Base-by-base conservation (phyloP, 2,888 invertebrate species). In the Mythimna impura region DNA sequence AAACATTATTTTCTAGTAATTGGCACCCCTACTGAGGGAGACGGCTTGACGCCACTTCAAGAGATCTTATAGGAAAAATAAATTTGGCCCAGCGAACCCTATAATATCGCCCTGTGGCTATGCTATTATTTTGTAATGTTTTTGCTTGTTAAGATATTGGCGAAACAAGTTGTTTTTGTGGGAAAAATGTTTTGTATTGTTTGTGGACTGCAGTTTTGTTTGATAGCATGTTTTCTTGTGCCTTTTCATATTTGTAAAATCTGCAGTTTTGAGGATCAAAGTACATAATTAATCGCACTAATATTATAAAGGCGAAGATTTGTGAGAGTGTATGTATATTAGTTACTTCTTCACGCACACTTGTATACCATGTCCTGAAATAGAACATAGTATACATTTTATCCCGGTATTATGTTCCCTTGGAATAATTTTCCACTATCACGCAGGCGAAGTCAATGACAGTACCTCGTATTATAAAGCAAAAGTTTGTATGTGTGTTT, bases 1-100 rank as follows among this genome's bases (percentile, higher is more conserved):
- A 80, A 94, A 95, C 93, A 94, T 94, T 96, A 95, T 95, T 95
- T 94, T 89, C 87, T 92, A 90, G 93, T 95, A 96, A 96, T 96
- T 96, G 96, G 96, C 95, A 92, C 94, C 96, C 96, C 96, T 94
- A 92, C 92, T 89, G 96, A 64, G 91, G 90, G 86, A 88, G 88
- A 86, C 93, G 87, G 94, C 94, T 94, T 94, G 95, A 93, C 93
- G 92, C 92, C 94, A 91, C 93, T 94, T 94, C 91, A 94, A 91
- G 90, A 94, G 94, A 94, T 95, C 96, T 96, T 95, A 91, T 93
- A 94, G 93, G 93, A 95, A 94, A 86, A 94, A 93, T 93, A 91
- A 91, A 91, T 92, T 93, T 91, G 85, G 89, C 85, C 78, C 81
- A 81, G 88, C 88, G 89, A 84, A 86, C 90, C 89, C 88, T 87